Evolutionary conservation across 1,140 invertebrate species (phyloP).

Genomic region (Neotoxoptera formosana): DNA sequence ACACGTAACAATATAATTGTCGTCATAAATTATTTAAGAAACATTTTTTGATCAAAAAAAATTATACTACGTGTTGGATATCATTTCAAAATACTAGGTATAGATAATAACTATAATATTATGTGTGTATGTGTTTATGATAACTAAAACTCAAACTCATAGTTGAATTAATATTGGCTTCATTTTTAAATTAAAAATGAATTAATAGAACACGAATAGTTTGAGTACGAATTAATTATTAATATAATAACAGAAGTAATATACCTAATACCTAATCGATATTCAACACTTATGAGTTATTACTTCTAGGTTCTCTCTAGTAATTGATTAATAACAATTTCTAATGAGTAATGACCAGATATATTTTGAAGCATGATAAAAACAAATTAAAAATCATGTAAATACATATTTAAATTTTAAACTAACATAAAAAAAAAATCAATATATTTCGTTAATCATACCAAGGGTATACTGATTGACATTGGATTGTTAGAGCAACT

Average conservation of each 20-base stretch:
- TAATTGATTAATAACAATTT: too few species aligned
- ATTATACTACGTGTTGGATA: neutral
- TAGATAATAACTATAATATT: neutral
- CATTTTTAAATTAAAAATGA: neutral
- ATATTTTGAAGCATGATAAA: neutral
- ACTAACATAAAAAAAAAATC: neutral
- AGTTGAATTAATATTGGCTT: neutral
- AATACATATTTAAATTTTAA: neutral
- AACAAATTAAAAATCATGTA: neutral
- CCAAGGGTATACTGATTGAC: neutral
- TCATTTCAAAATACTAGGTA: neutral
- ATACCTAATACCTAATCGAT: too few species aligned
- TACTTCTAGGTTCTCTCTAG: too few species aligned
- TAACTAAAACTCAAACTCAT: neutral
- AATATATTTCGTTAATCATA: neutral
- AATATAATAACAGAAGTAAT: too few species aligned
- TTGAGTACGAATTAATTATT: too few species aligned
- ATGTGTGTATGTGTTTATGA: neutral
- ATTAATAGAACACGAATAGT: neutral
- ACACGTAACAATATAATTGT: neutral
- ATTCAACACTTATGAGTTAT: too few species aligned
- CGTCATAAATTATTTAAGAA: neutral
- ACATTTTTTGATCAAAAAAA: neutral
- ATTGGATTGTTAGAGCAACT: constrained; percentile 21
- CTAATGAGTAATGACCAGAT: too few species aligned